Evolutionary conservation across 2,797 vertebrate genomes (phyloP).

Genomic region (Scolopax rusticola): DNA sequence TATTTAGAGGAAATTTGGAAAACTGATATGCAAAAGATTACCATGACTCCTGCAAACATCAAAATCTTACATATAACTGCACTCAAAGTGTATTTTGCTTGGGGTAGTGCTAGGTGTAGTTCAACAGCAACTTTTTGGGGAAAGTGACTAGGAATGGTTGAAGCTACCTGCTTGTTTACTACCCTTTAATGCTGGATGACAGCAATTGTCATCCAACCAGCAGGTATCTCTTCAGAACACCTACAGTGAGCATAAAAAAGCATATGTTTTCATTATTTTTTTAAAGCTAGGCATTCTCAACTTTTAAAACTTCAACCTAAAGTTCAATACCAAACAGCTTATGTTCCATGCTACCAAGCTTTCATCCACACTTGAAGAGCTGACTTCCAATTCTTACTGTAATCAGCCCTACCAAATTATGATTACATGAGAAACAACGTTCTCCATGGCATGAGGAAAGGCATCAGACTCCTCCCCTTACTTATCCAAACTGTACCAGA

Average conservation of each 20-base stretch:
- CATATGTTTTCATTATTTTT: not conserved
- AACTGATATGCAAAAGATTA: not conserved
- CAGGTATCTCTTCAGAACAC: not conserved
- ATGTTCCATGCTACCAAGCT: not conserved
- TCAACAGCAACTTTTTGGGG: not conserved
- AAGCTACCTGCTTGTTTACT: not conserved
- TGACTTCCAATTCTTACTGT: not conserved
- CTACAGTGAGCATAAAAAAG: not conserved
- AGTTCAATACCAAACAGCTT: not conserved
- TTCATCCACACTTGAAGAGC: not conserved
- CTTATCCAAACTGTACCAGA: not conserved
- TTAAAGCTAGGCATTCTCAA: not conserved
- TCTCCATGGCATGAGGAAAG: accelerated
- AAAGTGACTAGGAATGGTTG: not conserved
- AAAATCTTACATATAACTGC: not conserved
- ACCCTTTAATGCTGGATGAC: not conserved
- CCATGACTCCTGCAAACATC: not conserved
- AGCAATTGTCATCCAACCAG: not conserved
- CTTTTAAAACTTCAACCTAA: not conserved
- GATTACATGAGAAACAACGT: not conserved
- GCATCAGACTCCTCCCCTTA: not conserved
- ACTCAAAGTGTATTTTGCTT: not conserved
- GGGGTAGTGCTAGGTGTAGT: not conserved
- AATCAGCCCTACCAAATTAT: not conserved
- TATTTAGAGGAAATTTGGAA: not conserved